These are phyloP conservation scores for Dicyrtomina minuta DNA, from an alignment of 2,888 invertebrate species.

Conservation along the genomic window DNA sequence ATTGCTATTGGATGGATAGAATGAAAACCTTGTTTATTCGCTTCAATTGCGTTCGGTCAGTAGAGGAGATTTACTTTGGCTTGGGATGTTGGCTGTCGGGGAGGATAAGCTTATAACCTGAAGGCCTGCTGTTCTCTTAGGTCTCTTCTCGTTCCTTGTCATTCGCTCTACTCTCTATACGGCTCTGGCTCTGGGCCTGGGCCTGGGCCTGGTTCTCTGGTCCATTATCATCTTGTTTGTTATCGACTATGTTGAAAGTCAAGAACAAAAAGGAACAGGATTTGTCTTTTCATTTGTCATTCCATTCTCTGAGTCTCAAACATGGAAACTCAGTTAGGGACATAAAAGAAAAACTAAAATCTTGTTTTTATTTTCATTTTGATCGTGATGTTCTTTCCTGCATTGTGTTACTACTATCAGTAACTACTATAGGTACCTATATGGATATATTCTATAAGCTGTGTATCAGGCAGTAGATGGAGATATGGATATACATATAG, in stretches of 20 bases:
- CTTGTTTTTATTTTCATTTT: slow-evolving; percentile 16
- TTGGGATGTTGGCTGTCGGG: slow-evolving; percentile 4
- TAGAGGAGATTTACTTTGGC: slow-evolving; percentile 27
- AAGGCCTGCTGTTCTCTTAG: slow-evolving; percentile 19
- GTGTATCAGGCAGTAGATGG: too few species aligned
- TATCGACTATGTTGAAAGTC: slow-evolving; percentile 40
- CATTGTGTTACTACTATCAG: neutral
- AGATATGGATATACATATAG: too few species aligned
- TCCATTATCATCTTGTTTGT: slow-evolving; percentile 47
- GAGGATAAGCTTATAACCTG: slow-evolving; percentile 40
- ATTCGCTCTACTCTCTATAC: slow-evolving; percentile 1
- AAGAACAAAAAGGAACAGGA: slow-evolving; percentile 46
- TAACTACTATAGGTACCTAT: too few species aligned
- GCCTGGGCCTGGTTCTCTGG: slow-evolving; percentile 17
- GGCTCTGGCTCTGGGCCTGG: slow-evolving; percentile 5
- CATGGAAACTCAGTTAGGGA: slow-evolving; percentile 39
- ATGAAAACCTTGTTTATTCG: slow-evolving; percentile 22
- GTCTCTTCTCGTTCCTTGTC: neutral
- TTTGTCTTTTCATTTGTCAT: slow-evolving; percentile 49
- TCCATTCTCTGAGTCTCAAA: slow-evolving; percentile 31
- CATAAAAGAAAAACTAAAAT: slow-evolving; percentile 17
- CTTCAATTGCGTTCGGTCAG: slow-evolving; percentile 31
- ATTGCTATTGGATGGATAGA: slow-evolving; percentile 21
- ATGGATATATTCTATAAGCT: too few species aligned
- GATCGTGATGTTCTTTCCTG: slow-evolving; percentile 11